Percentiles rank a stretch among this genome's conserved stretches.
These are phyloP conservation scores for Oeneis ivallda DNA, from an alignment of 2,888 invertebrate species.

Conservation along the genomic window DNA sequence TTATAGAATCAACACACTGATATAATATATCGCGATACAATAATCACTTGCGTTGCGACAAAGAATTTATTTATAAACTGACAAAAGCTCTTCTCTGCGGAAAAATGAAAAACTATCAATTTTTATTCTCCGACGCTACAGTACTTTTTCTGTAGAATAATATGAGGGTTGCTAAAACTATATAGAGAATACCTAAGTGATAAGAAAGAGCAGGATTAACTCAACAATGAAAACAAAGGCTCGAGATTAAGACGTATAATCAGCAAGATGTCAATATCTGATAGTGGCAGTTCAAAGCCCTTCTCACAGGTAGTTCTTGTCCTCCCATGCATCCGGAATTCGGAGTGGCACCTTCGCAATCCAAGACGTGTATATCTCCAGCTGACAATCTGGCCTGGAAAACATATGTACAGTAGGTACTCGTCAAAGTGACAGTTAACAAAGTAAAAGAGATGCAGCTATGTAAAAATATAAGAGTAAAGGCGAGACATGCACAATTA, in stretches of 20 bases:
- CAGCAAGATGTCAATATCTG: conserved; percentile 19
- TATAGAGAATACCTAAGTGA: neutral
- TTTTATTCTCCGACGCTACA: no score
- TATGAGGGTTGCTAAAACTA: no score
- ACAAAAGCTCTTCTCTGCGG: no score
- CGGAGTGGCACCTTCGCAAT: conserved; percentile 52
- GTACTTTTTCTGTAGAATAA: no score
- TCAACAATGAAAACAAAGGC: conserved; percentile 11
- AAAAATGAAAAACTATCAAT: no score
- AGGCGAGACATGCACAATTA: no score
- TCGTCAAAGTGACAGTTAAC: neutral
- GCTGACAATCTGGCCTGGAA: conserved; percentile 66
- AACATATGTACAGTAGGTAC: neutral
- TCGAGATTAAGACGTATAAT: conserved; percentile 11
- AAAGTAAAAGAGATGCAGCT: neutral
- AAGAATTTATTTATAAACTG: no score
- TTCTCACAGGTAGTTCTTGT: conserved; percentile 51
- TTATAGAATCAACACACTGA: no score
- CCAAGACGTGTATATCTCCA: conserved; percentile 72
- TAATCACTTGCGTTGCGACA: no score
- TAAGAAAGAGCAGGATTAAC: neutral
- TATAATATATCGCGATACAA: no score
- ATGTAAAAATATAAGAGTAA: neutral
- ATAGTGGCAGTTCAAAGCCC: conserved; percentile 7
- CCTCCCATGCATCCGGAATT: conserved; percentile 67